Conservation (phyloP, 2,888 invertebrate genomes). For the Invenusta paracnida region DNA sequence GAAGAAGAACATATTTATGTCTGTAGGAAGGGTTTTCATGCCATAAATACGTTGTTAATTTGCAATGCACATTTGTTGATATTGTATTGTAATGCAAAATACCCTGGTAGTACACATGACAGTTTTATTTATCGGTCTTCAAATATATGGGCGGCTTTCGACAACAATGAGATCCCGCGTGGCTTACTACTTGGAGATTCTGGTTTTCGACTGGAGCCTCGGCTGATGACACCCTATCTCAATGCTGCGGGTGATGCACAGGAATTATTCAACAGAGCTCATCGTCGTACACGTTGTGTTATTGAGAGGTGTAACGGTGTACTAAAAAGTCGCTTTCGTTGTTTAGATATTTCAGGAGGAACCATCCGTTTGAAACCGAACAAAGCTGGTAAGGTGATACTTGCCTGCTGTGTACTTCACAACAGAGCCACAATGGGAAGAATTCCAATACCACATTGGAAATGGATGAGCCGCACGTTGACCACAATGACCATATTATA, state of each 20-base stretch:
- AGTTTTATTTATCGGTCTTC: neutral
- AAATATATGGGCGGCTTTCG: neutral
- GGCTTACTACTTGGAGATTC: neutral
- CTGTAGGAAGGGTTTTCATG: constrained; percentile 16
- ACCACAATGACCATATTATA: neutral
- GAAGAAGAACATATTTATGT: constrained; percentile 6
- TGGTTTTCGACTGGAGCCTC: neutral
- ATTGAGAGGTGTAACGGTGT: neutral
- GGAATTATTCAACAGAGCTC: neutral
- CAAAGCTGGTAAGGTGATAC: neutral
- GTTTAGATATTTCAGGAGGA: neutral
- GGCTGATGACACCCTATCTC: neutral
- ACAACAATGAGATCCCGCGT: neutral
- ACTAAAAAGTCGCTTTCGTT: neutral
- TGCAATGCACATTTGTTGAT: neutral
- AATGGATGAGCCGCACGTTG: neutral
- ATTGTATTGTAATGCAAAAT: neutral
- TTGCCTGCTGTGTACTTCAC: neutral
- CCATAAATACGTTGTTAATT: neutral
- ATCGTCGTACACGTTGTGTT: neutral
- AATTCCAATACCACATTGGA: neutral
- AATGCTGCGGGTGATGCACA: neutral
- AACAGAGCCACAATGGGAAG: neutral
- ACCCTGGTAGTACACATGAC: neutral
- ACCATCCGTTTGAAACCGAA: neutral